Evolutionary conservation across 37 sponge, comb jelly and placozoan species (phyloP).

Genomic region (Theonella swinhoei): DNA sequence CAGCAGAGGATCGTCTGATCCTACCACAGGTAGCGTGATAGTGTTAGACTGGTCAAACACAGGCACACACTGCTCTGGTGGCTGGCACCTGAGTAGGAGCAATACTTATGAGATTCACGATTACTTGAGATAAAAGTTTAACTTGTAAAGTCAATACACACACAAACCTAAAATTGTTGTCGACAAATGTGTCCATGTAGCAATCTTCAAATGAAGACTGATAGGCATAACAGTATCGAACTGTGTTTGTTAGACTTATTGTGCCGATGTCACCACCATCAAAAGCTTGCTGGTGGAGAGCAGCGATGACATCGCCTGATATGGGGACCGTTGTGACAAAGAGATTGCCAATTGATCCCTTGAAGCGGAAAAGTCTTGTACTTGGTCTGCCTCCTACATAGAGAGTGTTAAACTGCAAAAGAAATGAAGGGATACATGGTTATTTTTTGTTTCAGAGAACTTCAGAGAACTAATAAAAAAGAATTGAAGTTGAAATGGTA

Average conservation of each 20-base stretch:
- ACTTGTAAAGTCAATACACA: background rate
- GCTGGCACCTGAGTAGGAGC: conserved; percentile 18
- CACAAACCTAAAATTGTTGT: conserved; percentile 39
- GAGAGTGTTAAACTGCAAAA: conserved; percentile 52
- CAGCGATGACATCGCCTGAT: conserved; percentile 27
- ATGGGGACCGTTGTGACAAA: conserved; percentile 62
- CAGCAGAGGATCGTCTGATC: background rate
- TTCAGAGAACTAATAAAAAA: background rate
- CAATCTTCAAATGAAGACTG: conserved; percentile 8
- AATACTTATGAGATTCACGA: background rate
- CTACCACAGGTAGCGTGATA: conserved; percentile 8
- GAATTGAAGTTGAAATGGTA: background rate
- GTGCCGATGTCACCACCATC: background rate
- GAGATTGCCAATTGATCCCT: conserved; percentile 69
- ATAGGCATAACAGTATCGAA: conserved; percentile 54
- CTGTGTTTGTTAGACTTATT: conserved; percentile 5
- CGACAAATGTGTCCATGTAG: conserved; percentile 28
- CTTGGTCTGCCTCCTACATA: conserved; percentile 82
- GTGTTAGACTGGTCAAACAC: background rate
- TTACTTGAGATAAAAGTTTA: background rate
- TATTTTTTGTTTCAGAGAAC: too few species aligned
- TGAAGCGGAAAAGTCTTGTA: conserved; percentile 68
- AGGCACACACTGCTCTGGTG: conserved; percentile 38
- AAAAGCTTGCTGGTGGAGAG: conserved; percentile 32
- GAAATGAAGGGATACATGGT: too few species aligned